phyloP scores from a whole-genome alignment of 2,888 invertebrate species.

The Xanthorhoe spadicearia region DNA sequence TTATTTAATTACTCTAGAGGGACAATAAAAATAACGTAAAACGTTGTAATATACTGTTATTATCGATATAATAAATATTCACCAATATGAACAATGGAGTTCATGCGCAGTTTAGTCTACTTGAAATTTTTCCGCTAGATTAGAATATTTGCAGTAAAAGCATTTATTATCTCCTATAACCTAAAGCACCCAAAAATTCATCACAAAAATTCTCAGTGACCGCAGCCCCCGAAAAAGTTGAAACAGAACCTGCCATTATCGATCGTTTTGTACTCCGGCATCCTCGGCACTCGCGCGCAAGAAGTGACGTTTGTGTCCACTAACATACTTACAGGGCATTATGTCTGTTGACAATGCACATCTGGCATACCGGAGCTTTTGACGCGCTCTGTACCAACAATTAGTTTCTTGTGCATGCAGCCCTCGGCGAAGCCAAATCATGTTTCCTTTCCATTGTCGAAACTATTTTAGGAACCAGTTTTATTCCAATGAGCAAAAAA shows the following conservation, averaged over 20 bases:
- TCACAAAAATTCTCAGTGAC: constrained; percentile 13
- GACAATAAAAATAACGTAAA: too few relatives aligned
- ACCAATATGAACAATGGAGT: too few relatives aligned
- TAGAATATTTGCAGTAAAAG: not conserved
- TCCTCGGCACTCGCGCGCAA: constrained; percentile 47
- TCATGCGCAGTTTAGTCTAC: too few relatives aligned
- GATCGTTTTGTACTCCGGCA: constrained; percentile 47
- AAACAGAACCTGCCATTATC: constrained; percentile 43
- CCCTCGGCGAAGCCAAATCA: constrained; percentile 42
- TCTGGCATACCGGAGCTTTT: constrained; percentile 57
- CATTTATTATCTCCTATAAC: constrained; percentile 1
- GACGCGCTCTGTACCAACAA: constrained; percentile 59
- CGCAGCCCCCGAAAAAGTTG: constrained; percentile 23
- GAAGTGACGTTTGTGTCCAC: constrained; percentile 48
- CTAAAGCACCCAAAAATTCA: constrained; percentile 15
- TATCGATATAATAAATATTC: too few relatives aligned
- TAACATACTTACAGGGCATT: constrained; percentile 58
- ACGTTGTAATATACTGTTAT: too few relatives aligned
- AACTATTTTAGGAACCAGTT: constrained; percentile 36
- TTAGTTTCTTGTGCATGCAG: constrained; percentile 57
- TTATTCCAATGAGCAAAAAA: constrained; percentile 20
- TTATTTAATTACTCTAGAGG: too few relatives aligned
- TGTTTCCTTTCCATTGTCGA: constrained; percentile 45
- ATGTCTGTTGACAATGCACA: constrained; percentile 59
- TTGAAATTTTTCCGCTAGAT: not conserved